Evolutionary conservation across 2,888 invertebrate genomes (phyloP).

Genomic region (Calliphora vomitoria): DNA sequence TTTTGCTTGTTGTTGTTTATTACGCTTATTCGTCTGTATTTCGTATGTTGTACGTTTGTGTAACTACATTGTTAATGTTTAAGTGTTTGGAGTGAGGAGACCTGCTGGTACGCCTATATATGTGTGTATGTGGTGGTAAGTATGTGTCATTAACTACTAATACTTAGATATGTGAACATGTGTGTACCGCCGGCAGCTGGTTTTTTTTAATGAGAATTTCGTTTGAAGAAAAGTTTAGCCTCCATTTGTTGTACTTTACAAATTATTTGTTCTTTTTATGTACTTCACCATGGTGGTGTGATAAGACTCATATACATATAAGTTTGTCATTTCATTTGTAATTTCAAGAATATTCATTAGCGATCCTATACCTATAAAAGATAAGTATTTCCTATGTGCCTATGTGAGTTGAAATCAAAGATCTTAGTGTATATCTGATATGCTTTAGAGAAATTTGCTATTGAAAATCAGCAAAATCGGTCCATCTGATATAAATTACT

Average conservation of each 20-base stretch:
- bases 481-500: too few species aligned
- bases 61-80: conserved; percentile 9
- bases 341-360: too few species aligned
- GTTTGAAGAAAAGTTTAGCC: conserved; percentile 8
- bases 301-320: too few species aligned
- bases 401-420: too few species aligned
- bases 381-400: too few species aligned
- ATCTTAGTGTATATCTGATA: too few species aligned
- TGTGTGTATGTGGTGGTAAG: not conserved
- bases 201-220: not conserved
- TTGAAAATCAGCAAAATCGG: too few species aligned
- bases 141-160: not conserved
- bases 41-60: not conserved
- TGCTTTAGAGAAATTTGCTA: too few species aligned
- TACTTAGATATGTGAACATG: not conserved
- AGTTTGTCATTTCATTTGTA: too few species aligned
- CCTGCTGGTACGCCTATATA: not conserved
- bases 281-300: not conserved
- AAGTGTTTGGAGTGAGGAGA: not conserved
- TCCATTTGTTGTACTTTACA: conserved; percentile 4
- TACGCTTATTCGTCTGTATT: not conserved
- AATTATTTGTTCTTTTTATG: conserved; percentile 15
- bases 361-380: too few species aligned
- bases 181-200: not conserved
- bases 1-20: conserved; percentile 14